A percentile compares a stretch with the other conserved stretches of the same genome.
These are phyloP conservation scores for Synanthedon andrenaeformis DNA, from an alignment of 2,888 invertebrate species.

Conservation along the genomic window DNA sequence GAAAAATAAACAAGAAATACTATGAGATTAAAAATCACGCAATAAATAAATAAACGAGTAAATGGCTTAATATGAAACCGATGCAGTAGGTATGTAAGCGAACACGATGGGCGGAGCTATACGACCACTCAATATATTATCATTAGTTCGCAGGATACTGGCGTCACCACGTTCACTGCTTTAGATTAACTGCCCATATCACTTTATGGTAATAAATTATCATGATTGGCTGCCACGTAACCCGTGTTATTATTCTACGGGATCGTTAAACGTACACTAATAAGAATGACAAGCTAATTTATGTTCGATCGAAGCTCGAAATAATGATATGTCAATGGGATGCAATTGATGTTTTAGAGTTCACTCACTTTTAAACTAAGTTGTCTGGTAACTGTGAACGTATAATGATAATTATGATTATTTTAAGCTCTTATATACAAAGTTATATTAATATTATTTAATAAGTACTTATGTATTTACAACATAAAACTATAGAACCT, in stretches of 20 bases:
- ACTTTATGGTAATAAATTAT: slow-evolving; percentile 42
- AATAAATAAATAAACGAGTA: no score
- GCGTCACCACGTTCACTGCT: slow-evolving; percentile 1
- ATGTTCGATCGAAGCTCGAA: slow-evolving; percentile 6
- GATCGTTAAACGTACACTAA: slow-evolving; percentile 14
- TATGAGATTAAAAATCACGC: no score
- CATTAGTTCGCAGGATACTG: slow-evolving; percentile 1
- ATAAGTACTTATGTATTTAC: no score
- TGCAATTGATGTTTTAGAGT: not conserved
- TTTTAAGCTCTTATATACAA: no score
- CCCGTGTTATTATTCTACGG: slow-evolving; percentile 11
- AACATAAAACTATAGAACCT: no score
- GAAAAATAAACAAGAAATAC: no score
- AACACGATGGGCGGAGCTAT: slow-evolving; percentile 1
- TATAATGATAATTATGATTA: no score
- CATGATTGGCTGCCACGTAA: slow-evolving; percentile 29
- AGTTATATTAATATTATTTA: no score
- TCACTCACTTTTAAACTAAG: no score
- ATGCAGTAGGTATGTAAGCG: not conserved
- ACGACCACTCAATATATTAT: slow-evolving; percentile 3
- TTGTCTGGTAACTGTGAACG: no score
- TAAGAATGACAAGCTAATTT: slow-evolving; percentile 17
- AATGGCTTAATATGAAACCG: no score
- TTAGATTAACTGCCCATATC: slow-evolving; percentile 23
- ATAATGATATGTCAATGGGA: not conserved